Conservation (phyloP, 2,888 invertebrate genomes). For the Pyrochroa serraticornis region DNA sequence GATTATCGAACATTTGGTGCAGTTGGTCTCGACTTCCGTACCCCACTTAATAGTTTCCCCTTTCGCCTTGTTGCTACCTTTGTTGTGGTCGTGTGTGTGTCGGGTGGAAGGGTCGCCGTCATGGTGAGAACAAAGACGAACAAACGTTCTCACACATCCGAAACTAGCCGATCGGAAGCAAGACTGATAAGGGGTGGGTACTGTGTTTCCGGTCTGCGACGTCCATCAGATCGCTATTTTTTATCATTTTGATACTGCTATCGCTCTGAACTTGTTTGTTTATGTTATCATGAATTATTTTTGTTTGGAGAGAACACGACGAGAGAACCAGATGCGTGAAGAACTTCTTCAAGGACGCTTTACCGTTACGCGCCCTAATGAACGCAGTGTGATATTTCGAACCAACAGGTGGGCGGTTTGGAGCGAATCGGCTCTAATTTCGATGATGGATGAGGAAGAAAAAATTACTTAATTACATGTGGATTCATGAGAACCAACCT, state of each 20-base stretch:
- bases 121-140: conserved; percentile 42
- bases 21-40: conserved; percentile 17
- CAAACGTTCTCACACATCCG: conserved; percentile 42
- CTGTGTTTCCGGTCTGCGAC: conserved; percentile 7
- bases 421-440: conserved; percentile 1
- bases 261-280: background rate
- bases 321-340: background rate
- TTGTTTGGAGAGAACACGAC: background rate
- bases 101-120: conserved; percentile 17
- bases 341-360: conserved; percentile 15
- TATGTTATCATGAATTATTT: background rate
- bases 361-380: conserved; percentile 41
- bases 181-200: conserved; percentile 13
- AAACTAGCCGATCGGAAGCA: conserved; percentile 34
- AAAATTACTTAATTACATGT: conserved; percentile 2
- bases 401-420: conserved; percentile 20
- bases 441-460: conserved; percentile 3
- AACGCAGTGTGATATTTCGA: conserved; percentile 17
- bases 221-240: conserved; percentile 4
- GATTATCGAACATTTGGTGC: conserved; percentile 1
- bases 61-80: conserved; percentile 15
- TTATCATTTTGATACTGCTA: background rate
- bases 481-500: too few species aligned
- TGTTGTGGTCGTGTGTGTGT: conserved; percentile 15
- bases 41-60: conserved; percentile 22